These are phyloP conservation scores for Hemicentrotus pulcherrimus DNA, from an alignment of 35 echinoderm and acorn worm genomes.

Conservation along the genomic window DNA sequence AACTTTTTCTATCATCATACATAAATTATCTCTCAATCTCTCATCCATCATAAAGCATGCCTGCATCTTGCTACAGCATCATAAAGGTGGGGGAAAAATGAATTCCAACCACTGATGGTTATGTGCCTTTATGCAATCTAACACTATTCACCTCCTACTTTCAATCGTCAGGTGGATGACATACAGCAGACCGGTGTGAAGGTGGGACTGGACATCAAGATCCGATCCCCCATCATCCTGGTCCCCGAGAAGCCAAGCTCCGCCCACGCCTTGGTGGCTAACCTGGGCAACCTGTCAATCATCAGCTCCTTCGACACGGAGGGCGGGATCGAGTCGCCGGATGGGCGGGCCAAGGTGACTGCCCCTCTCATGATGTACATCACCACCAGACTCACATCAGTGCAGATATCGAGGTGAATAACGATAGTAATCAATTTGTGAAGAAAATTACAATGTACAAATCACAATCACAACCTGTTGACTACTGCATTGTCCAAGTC, in stretches of 20 bases:
- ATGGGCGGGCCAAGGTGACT: slow-evolving; percentile 1
- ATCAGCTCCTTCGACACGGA: slow-evolving; percentile 68
- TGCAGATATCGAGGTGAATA: slow-evolving; percentile 85
- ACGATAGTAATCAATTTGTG: too few species aligned
- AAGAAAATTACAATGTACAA: too few species aligned
- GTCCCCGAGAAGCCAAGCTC: slow-evolving; percentile 85
- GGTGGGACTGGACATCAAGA: slow-evolving; percentile 78
- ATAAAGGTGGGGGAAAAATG: background rate
- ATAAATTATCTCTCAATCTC: background rate
- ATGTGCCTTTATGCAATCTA: background rate
- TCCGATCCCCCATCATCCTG: slow-evolving; percentile 85
- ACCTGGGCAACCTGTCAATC: slow-evolving; percentile 83
- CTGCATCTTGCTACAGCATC: slow-evolving; percentile 33
- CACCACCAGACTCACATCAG: slow-evolving; percentile 63
- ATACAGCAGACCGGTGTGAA: slow-evolving; percentile 73
- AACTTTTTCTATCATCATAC: background rate
- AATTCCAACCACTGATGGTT: background rate
- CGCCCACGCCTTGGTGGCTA: slow-evolving; percentile 72
- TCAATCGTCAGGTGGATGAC: slow-evolving; percentile 74
- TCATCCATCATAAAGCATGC: slow-evolving; percentile 17
- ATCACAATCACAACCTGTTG: too few species aligned
- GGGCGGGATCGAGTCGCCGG: slow-evolving; percentile 46
- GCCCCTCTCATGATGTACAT: slow-evolving; percentile 56
- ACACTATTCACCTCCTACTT: background rate
- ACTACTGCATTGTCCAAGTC: too few species aligned